Evolutionary conservation across 2,888 invertebrate genomes (phyloP).

Genomic region (Hesperia comma): DNA sequence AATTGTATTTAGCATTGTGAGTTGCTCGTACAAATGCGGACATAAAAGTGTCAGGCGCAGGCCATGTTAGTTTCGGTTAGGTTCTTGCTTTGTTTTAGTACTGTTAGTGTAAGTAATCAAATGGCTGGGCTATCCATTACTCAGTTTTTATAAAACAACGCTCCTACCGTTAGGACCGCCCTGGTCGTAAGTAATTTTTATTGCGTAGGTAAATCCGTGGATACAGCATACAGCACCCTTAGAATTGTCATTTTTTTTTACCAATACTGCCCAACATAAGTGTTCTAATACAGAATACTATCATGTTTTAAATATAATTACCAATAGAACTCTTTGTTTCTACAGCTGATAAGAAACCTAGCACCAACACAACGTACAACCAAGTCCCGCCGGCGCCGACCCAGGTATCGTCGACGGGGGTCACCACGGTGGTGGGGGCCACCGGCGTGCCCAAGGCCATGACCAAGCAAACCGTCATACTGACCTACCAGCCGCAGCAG

Average conservation of each 20-base stretch:
- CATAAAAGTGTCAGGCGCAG: slow-evolving; percentile 11
- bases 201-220: too few species aligned
- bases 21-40: background rate
- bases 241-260: too few species aligned
- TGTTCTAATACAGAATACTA: too few species aligned
- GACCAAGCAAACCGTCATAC: slow-evolving; percentile 78
- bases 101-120: too few species aligned
- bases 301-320: background rate
- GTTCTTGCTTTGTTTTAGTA: too few species aligned
- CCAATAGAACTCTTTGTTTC: slow-evolving; percentile 32
- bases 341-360: slow-evolving; percentile 68
- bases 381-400: slow-evolving; percentile 63
- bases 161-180: too few species aligned
- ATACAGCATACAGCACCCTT: too few species aligned
- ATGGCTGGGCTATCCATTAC: too few species aligned
- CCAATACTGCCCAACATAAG: too few species aligned
- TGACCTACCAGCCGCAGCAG: slow-evolving; percentile 78
- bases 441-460: slow-evolving; percentile 70
- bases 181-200: too few species aligned
- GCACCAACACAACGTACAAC: slow-evolving; percentile 64
- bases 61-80: background rate
- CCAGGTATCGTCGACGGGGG: slow-evolving; percentile 65
- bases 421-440: slow-evolving; percentile 66
- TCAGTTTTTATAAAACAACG: too few species aligned
- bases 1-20: slow-evolving; percentile 9